Conservation (phyloP, 2,888 invertebrate genomes). For the Drosophila seclusa region DNA sequence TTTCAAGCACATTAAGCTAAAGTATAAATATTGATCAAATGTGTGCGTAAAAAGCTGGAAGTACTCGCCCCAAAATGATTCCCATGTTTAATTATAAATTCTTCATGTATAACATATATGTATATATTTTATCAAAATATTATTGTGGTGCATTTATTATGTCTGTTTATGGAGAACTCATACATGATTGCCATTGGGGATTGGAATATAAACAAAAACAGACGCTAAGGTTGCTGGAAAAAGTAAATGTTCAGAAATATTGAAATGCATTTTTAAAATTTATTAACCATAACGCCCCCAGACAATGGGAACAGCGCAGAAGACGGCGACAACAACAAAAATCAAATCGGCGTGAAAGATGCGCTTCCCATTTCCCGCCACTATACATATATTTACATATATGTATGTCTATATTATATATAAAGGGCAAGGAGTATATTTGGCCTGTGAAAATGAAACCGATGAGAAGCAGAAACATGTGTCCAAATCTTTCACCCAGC, state of each 20-base stretch:
- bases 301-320: conserved; percentile 23
- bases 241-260: conserved; percentile 53
- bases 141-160: conserved; percentile 6
- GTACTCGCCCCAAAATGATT: background rate
- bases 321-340: conserved; percentile 30
- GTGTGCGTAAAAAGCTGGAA: background rate
- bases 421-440: conserved; percentile 14
- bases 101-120: background rate
- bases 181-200: conserved; percentile 58
- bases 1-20: conserved; percentile 22
- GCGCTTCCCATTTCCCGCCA: conserved; percentile 61
- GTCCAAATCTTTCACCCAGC: conserved; percentile 49
- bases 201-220: conserved; percentile 70
- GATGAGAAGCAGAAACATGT: conserved; percentile 71
- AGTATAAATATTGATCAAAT: conserved; percentile 10
- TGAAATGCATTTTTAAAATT: conserved; percentile 63
- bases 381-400: background rate
- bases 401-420: background rate
- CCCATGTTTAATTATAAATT: background rate
- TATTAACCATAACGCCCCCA: conserved; percentile 74
- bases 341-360: conserved; percentile 62
- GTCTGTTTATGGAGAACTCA: conserved; percentile 40
- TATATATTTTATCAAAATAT: background rate
- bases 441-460: conserved; percentile 61
- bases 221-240: conserved; percentile 55